A percentile compares a stretch with the other conserved stretches of the same genome.
Evolutionary conservation across 2,113 vertebrate genomes (phyloP).

Genomic region (Actinemys pallida): DNA sequence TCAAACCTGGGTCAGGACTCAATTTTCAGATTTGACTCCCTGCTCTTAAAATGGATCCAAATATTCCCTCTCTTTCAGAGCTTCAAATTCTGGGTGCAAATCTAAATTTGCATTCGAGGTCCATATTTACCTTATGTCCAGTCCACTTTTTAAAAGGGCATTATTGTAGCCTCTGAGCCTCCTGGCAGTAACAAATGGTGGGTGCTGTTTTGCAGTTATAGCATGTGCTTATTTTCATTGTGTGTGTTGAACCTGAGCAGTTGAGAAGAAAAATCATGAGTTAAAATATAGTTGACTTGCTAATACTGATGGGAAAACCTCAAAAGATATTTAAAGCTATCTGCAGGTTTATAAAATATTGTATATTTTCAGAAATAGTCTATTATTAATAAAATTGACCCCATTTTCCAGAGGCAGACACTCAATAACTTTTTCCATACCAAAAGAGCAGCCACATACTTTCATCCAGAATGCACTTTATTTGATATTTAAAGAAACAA

Average conservation of each 20-base stretch:
- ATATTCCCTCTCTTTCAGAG: not conserved
- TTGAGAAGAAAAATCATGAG: not conserved
- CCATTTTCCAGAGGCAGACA: not conserved
- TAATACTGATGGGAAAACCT: not conserved
- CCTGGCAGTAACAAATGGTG: not conserved
- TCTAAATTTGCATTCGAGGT: not conserved
- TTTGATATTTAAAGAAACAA: not conserved
- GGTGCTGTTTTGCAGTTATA: not conserved
- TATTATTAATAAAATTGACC: not conserved
- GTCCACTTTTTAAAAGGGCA: not conserved
- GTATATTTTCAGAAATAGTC: not conserved
- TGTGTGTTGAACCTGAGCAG: not conserved
- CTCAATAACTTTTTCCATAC: not conserved
- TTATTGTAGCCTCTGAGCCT: not conserved
- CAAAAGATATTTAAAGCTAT: not conserved
- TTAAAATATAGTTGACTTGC: not conserved
- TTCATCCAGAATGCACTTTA: not conserved
- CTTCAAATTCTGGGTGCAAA: not conserved
- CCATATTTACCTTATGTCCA: not conserved
- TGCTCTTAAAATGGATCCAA: not conserved
- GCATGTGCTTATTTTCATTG: rapidly evolving
- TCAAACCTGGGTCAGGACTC: not conserved
- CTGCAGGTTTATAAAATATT: not conserved
- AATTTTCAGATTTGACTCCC: not conserved
- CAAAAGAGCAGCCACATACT: not conserved